Evolutionary conservation across 2,888 invertebrate genomes (phyloP).

Genomic region (Ormyrus thymus): DNA sequence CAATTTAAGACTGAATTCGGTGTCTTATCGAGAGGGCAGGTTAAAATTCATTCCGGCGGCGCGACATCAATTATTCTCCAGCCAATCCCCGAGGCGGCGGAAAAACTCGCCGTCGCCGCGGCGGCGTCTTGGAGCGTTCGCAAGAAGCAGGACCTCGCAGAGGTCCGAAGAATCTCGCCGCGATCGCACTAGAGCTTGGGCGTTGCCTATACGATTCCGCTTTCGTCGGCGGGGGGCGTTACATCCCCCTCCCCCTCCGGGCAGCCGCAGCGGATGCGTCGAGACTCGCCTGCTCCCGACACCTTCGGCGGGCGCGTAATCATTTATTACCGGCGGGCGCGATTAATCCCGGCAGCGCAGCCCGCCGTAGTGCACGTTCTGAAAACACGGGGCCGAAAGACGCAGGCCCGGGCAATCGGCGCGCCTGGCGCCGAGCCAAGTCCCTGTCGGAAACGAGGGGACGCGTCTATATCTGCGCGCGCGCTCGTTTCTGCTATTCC

Average conservation of each 20-base stretch:
- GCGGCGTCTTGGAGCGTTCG: too few species aligned
- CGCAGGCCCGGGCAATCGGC: neutral
- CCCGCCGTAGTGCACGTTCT: neutral
- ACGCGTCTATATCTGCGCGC: conserved; percentile 19
- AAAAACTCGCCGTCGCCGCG: too few species aligned
- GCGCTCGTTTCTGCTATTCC: neutral
- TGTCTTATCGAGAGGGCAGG: too few species aligned
- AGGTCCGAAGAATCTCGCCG: too few species aligned
- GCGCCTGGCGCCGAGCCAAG: neutral
- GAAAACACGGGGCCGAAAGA: neutral
- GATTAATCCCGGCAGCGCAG: conserved; percentile 36
- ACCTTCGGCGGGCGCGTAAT: conserved; percentile 38
- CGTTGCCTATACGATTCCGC: too few species aligned
- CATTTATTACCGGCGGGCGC: conserved; percentile 40
- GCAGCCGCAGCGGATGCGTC: conserved; percentile 17
- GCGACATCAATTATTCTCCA: too few species aligned
- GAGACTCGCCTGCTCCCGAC: conserved; percentile 44
- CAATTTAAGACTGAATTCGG: too few species aligned
- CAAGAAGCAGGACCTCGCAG: too few species aligned
- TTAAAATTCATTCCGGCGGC: too few species aligned
- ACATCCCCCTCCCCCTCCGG: neutral
- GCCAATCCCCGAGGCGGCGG: too few species aligned
- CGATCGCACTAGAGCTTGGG: too few species aligned
- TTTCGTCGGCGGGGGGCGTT: too few species aligned
- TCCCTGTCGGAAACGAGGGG: conserved; percentile 21